Conservation (phyloP, 2,888 invertebrate species). For the Synanthedon myopaeformis region DNA sequence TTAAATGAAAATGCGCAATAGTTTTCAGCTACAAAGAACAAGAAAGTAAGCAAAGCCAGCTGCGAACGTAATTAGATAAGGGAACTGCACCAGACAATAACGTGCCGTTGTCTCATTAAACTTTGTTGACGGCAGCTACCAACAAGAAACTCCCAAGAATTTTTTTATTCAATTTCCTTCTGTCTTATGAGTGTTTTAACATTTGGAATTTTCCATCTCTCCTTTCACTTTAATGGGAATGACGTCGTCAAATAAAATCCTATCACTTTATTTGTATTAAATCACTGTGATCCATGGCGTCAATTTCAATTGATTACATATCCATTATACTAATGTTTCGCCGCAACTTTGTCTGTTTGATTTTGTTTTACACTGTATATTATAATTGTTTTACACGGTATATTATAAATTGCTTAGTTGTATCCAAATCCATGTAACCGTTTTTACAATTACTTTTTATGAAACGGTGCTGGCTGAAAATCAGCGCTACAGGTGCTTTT, state of each 20-base stretch:
- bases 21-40: slow-evolving; percentile 20
- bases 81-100: slow-evolving; percentile 24
- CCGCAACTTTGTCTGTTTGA: background rate
- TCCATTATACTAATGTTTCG: background rate
- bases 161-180: slow-evolving; percentile 23
- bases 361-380: no score
- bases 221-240: background rate
- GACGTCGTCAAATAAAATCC: background rate
- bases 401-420: no score
- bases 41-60: slow-evolving; percentile 22
- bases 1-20: slow-evolving; percentile 1
- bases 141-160: slow-evolving; percentile 23
- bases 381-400: no score
- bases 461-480: no score
- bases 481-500: no score
- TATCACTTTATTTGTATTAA: no score
- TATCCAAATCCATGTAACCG: no score
- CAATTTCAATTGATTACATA: background rate
- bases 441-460: no score
- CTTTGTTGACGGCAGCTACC: slow-evolving; percentile 30
- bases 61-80: slow-evolving; percentile 38
- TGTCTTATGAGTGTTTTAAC: slow-evolving; percentile 10
- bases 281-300: background rate
- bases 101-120: slow-evolving; percentile 37
- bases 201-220: slow-evolving; percentile 1